Base-by-base conservation (phyloP, 2,113 vertebrate species). In the Coturnix japonica region DNA sequence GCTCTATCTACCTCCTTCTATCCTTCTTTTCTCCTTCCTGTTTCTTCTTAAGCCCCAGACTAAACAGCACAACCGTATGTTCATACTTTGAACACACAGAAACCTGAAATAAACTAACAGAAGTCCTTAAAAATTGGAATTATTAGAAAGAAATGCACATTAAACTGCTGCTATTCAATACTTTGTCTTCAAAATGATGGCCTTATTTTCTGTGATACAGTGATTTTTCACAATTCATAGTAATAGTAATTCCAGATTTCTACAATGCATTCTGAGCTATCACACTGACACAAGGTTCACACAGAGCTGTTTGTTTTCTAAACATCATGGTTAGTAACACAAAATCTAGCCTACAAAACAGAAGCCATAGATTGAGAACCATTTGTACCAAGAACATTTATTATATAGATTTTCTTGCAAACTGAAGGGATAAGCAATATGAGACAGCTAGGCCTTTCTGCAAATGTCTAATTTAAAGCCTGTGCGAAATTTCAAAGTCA, bases 81-180 rank as follows among this genome's bases (percentile, higher is more conserved):
- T 7, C 23, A 23, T 20, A 18, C 7, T 47, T 14, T 35, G 16
- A 79, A 80, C 7, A 57, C 6, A 37, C 5, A 57, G 60, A 47
- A 20, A 23, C 4, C 8, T 70, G 46, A 57, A 83, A 44, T 5
- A 83, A 73, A 60, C 23, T 59, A 56, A 0, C 4, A 64, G 46
- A 51, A n/a, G 25, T 20, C 3, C 3, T 71, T 74, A 0, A 21
- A 57, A 35, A 53, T 12, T 1, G 0, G 18, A 4, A 9, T n/a
- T 65, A 53, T 72, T 49, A 23, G 43, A 88, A 49, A 12, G 2
- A 74, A 6, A 19, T 26, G 3, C 2, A 53, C 12, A 85, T 88
- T 39, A 70, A 54, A 46, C 5, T 60, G 22, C 6, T 67, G 37
- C 9, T 43, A 3, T 6, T 43, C 12, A 78, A 51, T 74, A 54